These are phyloP conservation scores for Parasteatoda lunata DNA, from an alignment of 2,888 invertebrate genomes.

Conservation along the genomic window DNA sequence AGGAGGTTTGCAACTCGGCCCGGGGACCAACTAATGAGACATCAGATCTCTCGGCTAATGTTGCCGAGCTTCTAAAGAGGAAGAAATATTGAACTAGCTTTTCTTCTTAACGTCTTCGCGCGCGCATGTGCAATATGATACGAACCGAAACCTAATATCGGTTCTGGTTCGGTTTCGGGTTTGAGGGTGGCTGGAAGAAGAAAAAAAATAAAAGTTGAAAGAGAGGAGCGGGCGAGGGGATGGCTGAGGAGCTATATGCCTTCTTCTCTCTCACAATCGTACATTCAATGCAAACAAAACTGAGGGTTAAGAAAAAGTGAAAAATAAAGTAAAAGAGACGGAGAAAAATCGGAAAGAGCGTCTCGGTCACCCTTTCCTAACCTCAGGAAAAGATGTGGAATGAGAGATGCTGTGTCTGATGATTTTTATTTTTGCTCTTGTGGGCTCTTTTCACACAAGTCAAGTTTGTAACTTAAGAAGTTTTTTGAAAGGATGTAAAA, in stretches of 20 bases:
- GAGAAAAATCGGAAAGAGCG: slow-evolving; percentile 61
- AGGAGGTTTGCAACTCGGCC: slow-evolving; percentile 65
- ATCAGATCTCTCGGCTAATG: slow-evolving; percentile 62
- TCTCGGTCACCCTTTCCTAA: slow-evolving; percentile 14
- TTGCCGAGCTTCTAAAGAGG: slow-evolving; percentile 33
- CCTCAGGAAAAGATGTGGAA: slow-evolving; percentile 27
- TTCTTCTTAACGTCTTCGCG: slow-evolving; percentile 35
- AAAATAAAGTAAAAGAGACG: slow-evolving; percentile 28
- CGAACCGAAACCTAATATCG: slow-evolving; percentile 64
- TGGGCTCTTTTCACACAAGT: slow-evolving; percentile 19
- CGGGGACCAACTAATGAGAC: slow-evolving; percentile 64
- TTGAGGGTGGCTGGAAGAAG: slow-evolving; percentile 5
- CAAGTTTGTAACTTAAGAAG: slow-evolving; percentile 61
- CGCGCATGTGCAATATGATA: slow-evolving; percentile 57
- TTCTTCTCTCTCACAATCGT: slow-evolving; percentile 59
- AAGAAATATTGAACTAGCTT: slow-evolving; percentile 60
- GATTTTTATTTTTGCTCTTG: slow-evolving; percentile 20
- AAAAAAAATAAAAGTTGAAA: slow-evolving; percentile 5
- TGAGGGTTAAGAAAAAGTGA: slow-evolving; percentile 59
- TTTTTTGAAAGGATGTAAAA: slow-evolving; percentile 67
- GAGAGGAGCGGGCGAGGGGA: slow-evolving; percentile 3
- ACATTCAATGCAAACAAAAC: slow-evolving; percentile 68
- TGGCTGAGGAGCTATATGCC: slow-evolving; percentile 1
- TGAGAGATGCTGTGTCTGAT: slow-evolving; percentile 16
- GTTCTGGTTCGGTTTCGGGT: slow-evolving; percentile 53